Evolutionary conservation across 2,113 vertebrate genomes (phyloP).

Genomic region (rabbit (Oryctolagus cuniculus)): DNA sequence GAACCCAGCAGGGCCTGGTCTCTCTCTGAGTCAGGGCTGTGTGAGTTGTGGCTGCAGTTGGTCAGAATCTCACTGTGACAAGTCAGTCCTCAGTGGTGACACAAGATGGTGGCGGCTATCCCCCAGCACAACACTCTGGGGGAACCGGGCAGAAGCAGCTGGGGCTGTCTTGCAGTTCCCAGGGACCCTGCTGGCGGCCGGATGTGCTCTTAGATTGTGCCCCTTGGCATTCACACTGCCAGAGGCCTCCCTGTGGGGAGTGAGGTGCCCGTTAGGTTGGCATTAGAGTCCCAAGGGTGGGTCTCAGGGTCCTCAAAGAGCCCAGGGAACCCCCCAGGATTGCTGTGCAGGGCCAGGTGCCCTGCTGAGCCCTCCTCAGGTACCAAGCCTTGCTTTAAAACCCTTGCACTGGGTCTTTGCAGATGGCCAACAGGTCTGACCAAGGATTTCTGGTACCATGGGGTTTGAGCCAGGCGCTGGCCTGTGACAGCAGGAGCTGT

Average conservation of each 20-base stretch:
- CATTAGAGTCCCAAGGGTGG: no score
- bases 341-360: neutral
- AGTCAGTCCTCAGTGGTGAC: neutral
- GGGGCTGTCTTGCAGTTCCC: neutral
- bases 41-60: neutral
- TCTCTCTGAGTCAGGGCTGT: neutral
- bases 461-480: neutral
- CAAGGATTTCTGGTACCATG: neutral
- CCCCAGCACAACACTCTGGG: neutral
- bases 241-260: neutral
- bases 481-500: neutral
- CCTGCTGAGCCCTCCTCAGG: accelerated
- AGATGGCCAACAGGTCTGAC: neutral
- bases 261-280: neutral
- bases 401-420: neutral
- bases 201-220: neutral
- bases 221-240: neutral
- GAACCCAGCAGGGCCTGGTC: no score
- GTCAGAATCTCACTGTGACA: constrained; percentile 6
- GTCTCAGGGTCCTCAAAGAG: neutral
- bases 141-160: neutral
- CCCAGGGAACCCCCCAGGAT: neutral
- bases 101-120: neutral
- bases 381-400: neutral
- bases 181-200: neutral